Evolutionary conservation across 2,113 vertebrate species (phyloP).

Genomic region (Sigmodon hispidus): DNA sequence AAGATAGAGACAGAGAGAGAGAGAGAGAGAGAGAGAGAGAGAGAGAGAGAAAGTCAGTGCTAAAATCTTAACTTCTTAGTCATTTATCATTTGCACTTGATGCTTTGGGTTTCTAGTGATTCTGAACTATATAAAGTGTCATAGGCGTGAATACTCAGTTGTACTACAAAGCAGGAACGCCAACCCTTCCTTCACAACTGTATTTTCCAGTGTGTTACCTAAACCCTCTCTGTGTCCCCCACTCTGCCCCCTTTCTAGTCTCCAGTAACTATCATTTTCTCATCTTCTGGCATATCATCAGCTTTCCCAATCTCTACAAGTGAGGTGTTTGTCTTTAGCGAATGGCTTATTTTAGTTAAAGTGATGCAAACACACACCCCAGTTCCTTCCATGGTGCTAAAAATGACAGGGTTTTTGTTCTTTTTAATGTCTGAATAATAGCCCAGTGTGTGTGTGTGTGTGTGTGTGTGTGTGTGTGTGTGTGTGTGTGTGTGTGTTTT

Average conservation of each 20-base stretch:
- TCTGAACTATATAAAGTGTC: neutral
- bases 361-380: no score
- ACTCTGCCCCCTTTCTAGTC: neutral
- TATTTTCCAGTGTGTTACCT: neutral
- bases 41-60: no score
- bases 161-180: neutral
- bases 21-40: no score
- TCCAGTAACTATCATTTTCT: neutral
- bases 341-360: neutral
- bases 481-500: no score
- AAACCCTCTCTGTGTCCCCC: neutral
- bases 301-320: neutral
- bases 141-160: neutral
- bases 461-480: rapidly evolving
- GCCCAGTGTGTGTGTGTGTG: no score
- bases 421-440: neutral
- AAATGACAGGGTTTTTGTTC: neutral
- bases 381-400: neutral
- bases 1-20: neutral
- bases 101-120: neutral
- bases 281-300: neutral
- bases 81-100: neutral
- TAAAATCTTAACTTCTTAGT: neutral
- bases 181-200: neutral
- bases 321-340: neutral